Base-by-base conservation (phyloP, 2,888 invertebrate species). In the Cerastoderma edule region DNA sequence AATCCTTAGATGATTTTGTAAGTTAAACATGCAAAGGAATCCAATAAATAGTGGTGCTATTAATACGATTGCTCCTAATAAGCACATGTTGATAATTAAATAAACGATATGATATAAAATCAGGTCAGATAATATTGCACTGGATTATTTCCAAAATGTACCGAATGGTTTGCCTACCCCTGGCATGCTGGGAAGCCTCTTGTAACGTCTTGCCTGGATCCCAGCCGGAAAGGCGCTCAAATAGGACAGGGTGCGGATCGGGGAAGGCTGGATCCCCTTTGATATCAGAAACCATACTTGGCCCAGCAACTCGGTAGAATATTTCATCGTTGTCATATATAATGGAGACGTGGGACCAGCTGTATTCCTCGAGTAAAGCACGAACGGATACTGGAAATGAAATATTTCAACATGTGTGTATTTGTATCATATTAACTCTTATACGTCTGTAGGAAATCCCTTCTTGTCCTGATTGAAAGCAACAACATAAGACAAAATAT, bases 291-390 rank as follows among this genome's bases (percentile, higher is more conserved):
- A 78, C 76, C 69, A 85, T 74, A 54, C 76, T 83, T n/a, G 77
- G 78, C 22, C 81, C 85, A 2, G 83, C 81, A 19, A 78, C 66
- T 10, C 68, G 68, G 66, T 83, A 85, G 68, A 84, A 84, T 5
- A 85, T 78, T 53, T 83, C 82, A 22, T 78, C 75, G 24, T 67
- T 72, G 54, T 85, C 85, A 44, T 85, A 85, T 5, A 85, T 75
- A 28, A 85, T 75, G 13, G 83, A 79, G 1, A 82, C 72, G 54
- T 85, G 83, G 44, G 32, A 46, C 85, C 85, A 85, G 16, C 44
- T 54, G 66, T 84, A 85, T 22, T 77, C 54, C 6, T 63, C n/a
- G 35, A 85, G 50, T 16, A 85, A 67, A 0, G 75, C 79, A 39
- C 74, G 75, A 13, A 85, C 76, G n/a, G 83, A 78, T 30, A 72